Percentiles rank a stretch among this genome's conserved stretches.
These are phyloP conservation scores for Exephanes ischioxanthus DNA, from an alignment of 2,888 invertebrate species.

Conservation along the genomic window DNA sequence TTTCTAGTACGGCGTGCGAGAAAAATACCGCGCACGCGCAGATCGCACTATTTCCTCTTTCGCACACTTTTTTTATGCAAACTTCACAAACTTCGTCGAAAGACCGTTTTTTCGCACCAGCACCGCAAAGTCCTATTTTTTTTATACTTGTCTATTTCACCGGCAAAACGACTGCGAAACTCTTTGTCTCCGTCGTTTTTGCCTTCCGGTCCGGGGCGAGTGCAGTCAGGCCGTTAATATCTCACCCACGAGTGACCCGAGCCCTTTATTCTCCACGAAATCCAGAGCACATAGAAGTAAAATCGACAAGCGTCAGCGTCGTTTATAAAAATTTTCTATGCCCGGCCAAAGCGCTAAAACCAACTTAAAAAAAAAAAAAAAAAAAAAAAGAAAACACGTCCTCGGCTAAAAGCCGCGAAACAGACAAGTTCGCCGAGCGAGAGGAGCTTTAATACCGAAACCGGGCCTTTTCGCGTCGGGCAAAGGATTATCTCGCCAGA, in stretches of 20 bases:
- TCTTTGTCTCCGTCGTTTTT: neutral
- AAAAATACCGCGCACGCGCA: too few relatives aligned
- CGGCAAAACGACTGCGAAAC: too few relatives aligned
- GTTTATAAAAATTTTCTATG: neutral
- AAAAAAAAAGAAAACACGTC: neutral
- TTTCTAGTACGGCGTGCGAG: too few relatives aligned
- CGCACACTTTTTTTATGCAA: too few relatives aligned
- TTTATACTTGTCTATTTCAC: neutral
- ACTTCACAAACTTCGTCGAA: too few relatives aligned
- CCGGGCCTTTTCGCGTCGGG: constrained; percentile 8
- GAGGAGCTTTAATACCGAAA: constrained; percentile 38
- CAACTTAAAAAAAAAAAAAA: neutral
- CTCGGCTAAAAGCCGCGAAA: constrained; percentile 25
- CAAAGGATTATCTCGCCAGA: constrained; percentile 32
- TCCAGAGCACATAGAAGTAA: neutral
- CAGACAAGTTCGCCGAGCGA: constrained; percentile 5
- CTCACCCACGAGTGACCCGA: neutral
- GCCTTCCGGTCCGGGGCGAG: neutral
- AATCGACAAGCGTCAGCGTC: constrained; percentile 1
- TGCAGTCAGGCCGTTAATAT: neutral
- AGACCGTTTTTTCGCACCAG: too few relatives aligned
- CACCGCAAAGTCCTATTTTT: neutral
- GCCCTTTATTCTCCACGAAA: neutral
- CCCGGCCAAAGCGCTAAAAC: neutral
- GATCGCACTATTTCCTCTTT: too few relatives aligned